Evolutionary conservation across 1,140 invertebrate genomes (phyloP).

Genomic region (Drosophila lacteicornis): DNA sequence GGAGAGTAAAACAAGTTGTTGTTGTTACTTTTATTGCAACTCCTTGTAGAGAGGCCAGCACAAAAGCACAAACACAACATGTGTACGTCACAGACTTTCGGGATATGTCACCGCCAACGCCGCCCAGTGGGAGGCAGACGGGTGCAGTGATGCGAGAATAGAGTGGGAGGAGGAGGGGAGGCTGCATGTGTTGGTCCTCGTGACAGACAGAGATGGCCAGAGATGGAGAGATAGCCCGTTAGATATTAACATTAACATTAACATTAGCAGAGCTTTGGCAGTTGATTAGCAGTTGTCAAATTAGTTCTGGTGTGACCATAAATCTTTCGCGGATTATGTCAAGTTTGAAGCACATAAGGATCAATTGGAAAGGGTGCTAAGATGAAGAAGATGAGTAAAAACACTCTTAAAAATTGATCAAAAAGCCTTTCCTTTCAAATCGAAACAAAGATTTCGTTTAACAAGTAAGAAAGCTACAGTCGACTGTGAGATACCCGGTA

Average conservation of each 20-base stretch:
- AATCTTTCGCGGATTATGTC: not conserved
- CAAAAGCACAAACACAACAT: not conserved
- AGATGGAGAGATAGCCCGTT: not conserved
- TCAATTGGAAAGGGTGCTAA: not conserved
- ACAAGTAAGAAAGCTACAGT: too few species aligned
- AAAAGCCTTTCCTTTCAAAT: too few species aligned
- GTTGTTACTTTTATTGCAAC: constrained; percentile 46
- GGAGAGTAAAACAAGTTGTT: constrained; percentile 43
- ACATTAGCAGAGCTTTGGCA: constrained; percentile 5
- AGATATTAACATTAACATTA: not conserved
- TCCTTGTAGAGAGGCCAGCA: constrained; percentile 19
- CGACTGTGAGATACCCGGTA: too few species aligned
- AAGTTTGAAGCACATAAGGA: not conserved
- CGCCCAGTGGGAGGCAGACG: not conserved
- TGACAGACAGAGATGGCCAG: not conserved
- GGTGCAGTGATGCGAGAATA: not conserved
- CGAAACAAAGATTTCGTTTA: too few species aligned
- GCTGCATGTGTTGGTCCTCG: not conserved
- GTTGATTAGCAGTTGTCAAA: not conserved
- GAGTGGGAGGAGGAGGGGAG: not conserved
- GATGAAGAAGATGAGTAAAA: too few species aligned
- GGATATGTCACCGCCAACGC: not conserved
- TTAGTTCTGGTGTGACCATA: not conserved
- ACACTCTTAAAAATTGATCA: too few species aligned
- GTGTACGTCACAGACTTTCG: constrained; percentile 1